Evolutionary conservation across 2,797 vertebrate species (phyloP).

Genomic region (Chrysocyon brachyurus): DNA sequence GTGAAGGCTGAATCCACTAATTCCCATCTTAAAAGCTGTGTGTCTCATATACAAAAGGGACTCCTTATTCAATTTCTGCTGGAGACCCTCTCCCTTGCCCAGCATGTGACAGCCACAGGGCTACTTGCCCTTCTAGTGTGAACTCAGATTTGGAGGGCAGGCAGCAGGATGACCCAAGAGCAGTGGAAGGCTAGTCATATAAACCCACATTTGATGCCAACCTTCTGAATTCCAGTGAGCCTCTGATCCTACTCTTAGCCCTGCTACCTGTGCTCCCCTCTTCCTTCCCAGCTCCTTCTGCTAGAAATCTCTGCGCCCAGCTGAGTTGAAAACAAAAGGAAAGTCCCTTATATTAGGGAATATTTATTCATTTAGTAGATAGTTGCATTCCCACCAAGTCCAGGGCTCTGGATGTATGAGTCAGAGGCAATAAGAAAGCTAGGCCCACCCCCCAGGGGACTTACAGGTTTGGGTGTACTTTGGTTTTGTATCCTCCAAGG

Average conservation of each 20-base stretch:
- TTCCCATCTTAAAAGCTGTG: not conserved
- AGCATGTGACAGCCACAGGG: rapidly evolving
- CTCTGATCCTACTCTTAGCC: not conserved
- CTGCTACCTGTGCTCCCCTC: too few relatives aligned
- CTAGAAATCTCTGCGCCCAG: not conserved
- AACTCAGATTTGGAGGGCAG: not conserved
- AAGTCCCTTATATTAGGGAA: not conserved
- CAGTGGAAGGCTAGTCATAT: not conserved
- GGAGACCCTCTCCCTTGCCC: not conserved
- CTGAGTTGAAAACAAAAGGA: not conserved
- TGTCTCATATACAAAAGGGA: not conserved
- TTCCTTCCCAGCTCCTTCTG: not conserved
- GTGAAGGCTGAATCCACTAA: not conserved
- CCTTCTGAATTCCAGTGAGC: not conserved
- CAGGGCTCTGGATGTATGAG: not conserved
- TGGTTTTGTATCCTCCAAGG: not conserved
- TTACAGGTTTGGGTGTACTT: not conserved
- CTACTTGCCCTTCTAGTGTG: not conserved
- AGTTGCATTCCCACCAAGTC: not conserved
- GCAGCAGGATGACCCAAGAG: not conserved
- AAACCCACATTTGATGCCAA: not conserved
- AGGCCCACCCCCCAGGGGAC: not conserved
- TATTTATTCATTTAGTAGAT: not conserved
- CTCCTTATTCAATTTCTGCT: not conserved
- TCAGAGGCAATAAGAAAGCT: not conserved